These are phyloP conservation scores for Siniperca scherzeri DNA, from an alignment of 2,797 vertebrate species.

Conservation along the genomic window DNA sequence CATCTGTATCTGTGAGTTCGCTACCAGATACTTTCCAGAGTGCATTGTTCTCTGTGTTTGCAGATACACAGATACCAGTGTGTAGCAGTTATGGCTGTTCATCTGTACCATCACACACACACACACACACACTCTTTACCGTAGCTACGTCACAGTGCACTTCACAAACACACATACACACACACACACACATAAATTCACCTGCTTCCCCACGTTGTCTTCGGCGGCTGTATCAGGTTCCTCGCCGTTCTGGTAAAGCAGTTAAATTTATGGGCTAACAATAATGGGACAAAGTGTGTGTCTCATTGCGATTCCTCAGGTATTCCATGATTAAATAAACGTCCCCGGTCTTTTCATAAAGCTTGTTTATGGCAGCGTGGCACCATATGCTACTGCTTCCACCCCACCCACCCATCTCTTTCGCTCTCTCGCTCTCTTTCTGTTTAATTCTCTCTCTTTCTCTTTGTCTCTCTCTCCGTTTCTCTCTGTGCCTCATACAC, in stretches of 20 bases:
- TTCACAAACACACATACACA: conserved; percentile 65
- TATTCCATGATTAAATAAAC: conserved; percentile 91
- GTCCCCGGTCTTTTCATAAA: conserved; percentile 91
- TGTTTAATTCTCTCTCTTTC: conserved; percentile 47
- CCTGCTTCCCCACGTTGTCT: conserved; percentile 71
- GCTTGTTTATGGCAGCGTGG: conserved; percentile 87
- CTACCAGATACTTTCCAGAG: conserved; percentile 37
- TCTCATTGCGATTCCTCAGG: conserved; percentile 85
- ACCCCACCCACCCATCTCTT: conserved; percentile 65
- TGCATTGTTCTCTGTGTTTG: conserved; percentile 53
- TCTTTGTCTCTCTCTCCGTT: conserved; percentile 55
- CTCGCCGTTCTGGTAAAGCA: conserved; percentile 75
- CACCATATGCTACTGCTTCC: conserved; percentile 83
- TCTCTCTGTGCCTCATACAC: conserved; percentile 50
- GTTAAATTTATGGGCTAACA: conserved; percentile 85
- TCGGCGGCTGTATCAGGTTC: conserved; percentile 62
- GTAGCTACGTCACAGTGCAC: conserved; percentile 34
- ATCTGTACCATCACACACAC: conserved; percentile 56
- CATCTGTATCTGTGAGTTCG: conserved; percentile 58
- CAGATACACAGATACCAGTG: conserved; percentile 63
- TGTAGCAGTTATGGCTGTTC: conserved; percentile 62
- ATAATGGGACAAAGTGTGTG: conserved; percentile 83
- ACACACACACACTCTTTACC: conserved; percentile 41
- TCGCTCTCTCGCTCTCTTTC: conserved; percentile 38
- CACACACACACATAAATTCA: conserved; percentile 79